A percentile compares a stretch with the other conserved stretches of the same genome.
Evolutionary conservation across 2,113 vertebrate species (phyloP).

Genomic region (Caracal caracal): DNA sequence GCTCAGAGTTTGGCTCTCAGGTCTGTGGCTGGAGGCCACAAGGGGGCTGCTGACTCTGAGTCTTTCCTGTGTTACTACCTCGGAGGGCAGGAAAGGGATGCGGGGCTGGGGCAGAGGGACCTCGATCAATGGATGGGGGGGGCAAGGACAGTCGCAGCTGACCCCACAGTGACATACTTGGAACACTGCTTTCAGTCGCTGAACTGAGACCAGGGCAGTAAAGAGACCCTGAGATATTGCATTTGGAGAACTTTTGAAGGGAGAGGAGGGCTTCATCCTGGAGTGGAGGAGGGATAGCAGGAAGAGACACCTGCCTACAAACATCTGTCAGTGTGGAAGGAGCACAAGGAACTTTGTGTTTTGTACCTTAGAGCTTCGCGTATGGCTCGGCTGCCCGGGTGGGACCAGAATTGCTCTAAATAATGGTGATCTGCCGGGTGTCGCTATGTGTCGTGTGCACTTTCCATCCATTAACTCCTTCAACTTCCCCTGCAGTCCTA

Average conservation of each 20-base stretch:
- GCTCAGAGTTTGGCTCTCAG: not conserved
- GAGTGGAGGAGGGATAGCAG: rapidly evolving
- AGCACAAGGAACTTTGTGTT: rapidly evolving
- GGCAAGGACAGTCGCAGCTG: not conserved
- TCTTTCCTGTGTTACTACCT: too few relatives aligned
- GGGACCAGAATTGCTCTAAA: not conserved
- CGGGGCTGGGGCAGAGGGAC: too few relatives aligned
- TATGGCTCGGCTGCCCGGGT: not conserved
- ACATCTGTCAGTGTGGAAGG: not conserved
- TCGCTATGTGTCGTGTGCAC: rapidly evolving
- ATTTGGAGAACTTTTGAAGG: not conserved
- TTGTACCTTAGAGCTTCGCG: not conserved
- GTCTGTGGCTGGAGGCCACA: not conserved
- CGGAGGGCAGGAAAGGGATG: not conserved
- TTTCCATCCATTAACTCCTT: too few relatives aligned
- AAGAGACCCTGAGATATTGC: not conserved
- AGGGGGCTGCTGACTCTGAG: not conserved
- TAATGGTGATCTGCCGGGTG: rapidly evolving
- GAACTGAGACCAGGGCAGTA: not conserved
- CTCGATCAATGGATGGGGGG: not conserved
- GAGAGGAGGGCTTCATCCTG: not conserved
- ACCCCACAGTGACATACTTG: too few relatives aligned
- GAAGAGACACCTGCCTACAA: not conserved
- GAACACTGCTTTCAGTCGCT: not conserved
- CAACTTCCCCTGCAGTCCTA: not conserved